Conservation (phyloP, 1,140 invertebrate species). For the Phymastichus coffea region DNA sequence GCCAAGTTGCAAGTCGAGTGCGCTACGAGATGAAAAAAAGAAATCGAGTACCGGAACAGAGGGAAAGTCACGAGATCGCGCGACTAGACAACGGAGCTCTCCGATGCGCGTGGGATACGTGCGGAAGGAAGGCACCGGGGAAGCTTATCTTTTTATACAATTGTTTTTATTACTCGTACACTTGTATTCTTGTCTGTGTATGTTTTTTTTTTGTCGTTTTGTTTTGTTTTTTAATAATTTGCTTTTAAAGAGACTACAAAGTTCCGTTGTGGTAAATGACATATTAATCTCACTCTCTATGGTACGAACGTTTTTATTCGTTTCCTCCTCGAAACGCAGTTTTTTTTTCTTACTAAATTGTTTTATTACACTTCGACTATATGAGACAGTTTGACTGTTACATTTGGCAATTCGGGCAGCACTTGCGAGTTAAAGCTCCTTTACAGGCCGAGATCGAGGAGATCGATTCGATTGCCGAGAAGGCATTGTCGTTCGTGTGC, state of each 20-base stretch:
- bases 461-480: too few species aligned
- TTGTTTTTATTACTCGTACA: constrained; percentile 1
- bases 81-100: too few species aligned
- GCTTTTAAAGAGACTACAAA: constrained; percentile 11
- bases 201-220: constrained; percentile 3
- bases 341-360: neutral
- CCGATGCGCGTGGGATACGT: constrained; percentile 29
- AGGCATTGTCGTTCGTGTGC: too few species aligned
- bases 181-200: too few species aligned
- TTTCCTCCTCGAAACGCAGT: neutral
- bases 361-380: constrained; percentile 31
- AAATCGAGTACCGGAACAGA: too few species aligned
- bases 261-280: constrained; percentile 9
- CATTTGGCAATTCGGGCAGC: constrained; percentile 52
- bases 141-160: constrained; percentile 29
- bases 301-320: neutral
- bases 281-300: neutral
- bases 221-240: constrained; percentile 9
- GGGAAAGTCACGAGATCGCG: too few species aligned
- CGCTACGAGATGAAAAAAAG: neutral
- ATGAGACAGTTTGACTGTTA: constrained; percentile 52
- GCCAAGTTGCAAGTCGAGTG: constrained; percentile 39
- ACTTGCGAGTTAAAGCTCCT: constrained; percentile 45
- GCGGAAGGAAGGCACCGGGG: constrained; percentile 45
- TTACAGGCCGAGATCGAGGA: constrained; percentile 22